Percentiles rank a stretch among this genome's conserved stretches.
phyloP scores from a whole-genome alignment of 2,113 vertebrate species.

The Stegastes partitus region DNA sequence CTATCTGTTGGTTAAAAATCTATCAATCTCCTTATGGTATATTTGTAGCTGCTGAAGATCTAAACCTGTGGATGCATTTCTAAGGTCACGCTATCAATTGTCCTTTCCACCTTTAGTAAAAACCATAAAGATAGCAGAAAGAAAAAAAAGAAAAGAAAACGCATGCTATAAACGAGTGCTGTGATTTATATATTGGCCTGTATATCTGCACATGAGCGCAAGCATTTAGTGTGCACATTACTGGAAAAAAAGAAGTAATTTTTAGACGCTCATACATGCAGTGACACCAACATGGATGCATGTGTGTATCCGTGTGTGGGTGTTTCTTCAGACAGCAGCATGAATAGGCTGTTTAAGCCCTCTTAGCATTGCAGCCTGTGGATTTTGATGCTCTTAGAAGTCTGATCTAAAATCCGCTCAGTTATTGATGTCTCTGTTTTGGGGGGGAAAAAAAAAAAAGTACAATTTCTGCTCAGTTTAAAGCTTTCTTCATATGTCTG shows the following conservation, averaged over 20 bases:
- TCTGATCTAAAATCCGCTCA: slow-evolving; percentile 30
- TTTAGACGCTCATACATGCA: background rate
- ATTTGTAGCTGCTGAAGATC: no score
- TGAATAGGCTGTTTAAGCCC: slow-evolving; percentile 24
- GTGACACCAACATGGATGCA: background rate
- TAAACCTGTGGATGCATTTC: no score
- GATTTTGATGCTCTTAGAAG: slow-evolving; percentile 33
- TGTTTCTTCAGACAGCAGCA: slow-evolving; percentile 26
- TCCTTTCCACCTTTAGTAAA: no score
- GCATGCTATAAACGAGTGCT: background rate
- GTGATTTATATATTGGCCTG: background rate
- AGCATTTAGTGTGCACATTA: no score
- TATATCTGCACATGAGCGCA: background rate
- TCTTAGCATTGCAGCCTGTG: slow-evolving; percentile 10
- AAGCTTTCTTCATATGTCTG: slow-evolving; percentile 6
- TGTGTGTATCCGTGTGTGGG: slow-evolving; percentile 1
- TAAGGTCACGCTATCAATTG: no score
- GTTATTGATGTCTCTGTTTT: slow-evolving; percentile 38
- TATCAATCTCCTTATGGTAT: no score
- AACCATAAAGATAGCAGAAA: background rate
- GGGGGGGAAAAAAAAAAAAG: background rate
- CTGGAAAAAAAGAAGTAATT: background rate
- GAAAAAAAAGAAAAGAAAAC: background rate
- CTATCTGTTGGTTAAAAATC: no score
- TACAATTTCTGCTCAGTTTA: background rate